Base-by-base conservation (phyloP, 2,797 vertebrate genomes). In the Gadopsis marmoratus region DNA sequence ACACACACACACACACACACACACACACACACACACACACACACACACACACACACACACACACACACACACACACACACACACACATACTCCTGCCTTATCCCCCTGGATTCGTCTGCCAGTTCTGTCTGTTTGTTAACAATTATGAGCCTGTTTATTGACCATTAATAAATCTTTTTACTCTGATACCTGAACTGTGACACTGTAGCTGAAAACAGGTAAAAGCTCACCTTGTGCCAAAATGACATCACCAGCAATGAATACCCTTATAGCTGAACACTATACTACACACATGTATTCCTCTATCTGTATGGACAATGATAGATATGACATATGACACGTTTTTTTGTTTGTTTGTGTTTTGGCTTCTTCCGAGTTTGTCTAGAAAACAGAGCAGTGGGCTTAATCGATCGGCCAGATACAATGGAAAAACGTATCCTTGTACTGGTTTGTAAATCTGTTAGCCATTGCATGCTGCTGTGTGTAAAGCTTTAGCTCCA, bases 401-500 rank as follows among this genome's bases (percentile, higher is more conserved):
- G 35, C 4, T 71, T 31, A 61, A 79, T 55, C 1, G 14, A 64
- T 51, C 48, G 47, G 3, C 33, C 3, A 35, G 14, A n/a, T 74
- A 70, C 1, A 0, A 37, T 31, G 26, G 53, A 58, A 55, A 48
- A 41, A 79, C 16, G 29, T 51, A 29, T 45, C 2, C 5, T 50
- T 23, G 43, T 54, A 37, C 43, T 62, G 50, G 16, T 29, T 14
- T 23, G 2, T 23, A 73, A 33, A 81, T 45, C 62, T 69, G 70
- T 47, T 70, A 45, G 1, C 16, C 33, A 33, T 55, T 39, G 58
- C 69, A 43, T 47, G 26, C 67, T 60, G 76, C 14, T 66, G 55
- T 37, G 59, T 54, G 31, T 55, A 50, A 63, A 70, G 39, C 59
- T 45, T 72, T 72, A 33, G 60, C 33, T 71, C 55, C 26, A 45